These are phyloP conservation scores for Alouatta palliata DNA, from an alignment of 2,113 vertebrate genomes.

Conservation along the genomic window DNA sequence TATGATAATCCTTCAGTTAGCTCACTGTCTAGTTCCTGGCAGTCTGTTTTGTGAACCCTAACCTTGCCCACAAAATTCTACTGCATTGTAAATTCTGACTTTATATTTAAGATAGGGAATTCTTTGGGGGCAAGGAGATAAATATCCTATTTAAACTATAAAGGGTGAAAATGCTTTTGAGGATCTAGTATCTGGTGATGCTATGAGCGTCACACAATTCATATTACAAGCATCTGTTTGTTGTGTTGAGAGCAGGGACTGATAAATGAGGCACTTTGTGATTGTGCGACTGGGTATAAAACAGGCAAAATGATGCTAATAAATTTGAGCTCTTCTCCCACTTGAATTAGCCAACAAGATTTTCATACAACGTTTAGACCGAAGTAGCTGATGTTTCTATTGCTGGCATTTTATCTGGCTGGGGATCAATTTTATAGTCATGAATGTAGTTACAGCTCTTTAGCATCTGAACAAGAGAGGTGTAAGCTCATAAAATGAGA, in stretches of 20 bases:
- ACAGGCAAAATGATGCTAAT: background rate
- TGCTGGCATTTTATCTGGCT: background rate
- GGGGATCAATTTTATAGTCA: background rate
- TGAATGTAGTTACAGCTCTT: background rate
- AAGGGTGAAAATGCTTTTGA: background rate
- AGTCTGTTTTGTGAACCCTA: background rate
- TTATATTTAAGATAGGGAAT: background rate
- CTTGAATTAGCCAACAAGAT: background rate
- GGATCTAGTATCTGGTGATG: background rate
- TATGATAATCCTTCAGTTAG: background rate
- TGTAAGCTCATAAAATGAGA: background rate
- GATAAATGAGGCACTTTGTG: background rate
- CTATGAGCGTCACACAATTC: background rate
- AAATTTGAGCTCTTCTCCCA: background rate
- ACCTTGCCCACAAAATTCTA: background rate
- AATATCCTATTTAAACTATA: background rate
- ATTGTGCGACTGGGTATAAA: background rate
- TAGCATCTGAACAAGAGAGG: slow-evolving; percentile 14
- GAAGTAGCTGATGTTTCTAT: background rate
- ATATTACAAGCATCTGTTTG: background rate
- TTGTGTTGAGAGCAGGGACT: background rate
- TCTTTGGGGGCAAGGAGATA: background rate
- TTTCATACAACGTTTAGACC: background rate
- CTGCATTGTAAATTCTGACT: slow-evolving; percentile 3
- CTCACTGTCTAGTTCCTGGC: background rate